Evolutionary conservation across 2,113 vertebrate species (phyloP).

Genomic region (Lycaon pictus): DNA sequence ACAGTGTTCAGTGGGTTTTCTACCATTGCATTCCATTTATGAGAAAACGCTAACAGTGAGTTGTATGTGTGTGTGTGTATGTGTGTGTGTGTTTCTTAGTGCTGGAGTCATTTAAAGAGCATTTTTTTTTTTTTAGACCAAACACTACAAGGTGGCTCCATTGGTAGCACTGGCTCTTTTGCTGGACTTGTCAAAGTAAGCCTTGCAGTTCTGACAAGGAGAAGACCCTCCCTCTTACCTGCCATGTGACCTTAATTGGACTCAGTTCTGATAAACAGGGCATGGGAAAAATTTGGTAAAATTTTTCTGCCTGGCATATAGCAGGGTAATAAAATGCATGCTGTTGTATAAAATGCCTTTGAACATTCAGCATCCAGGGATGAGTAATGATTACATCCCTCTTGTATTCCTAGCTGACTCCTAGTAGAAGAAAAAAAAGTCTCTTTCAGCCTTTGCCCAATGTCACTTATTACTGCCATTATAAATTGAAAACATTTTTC

Average conservation of each 20-base stretch:
- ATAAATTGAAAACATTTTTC: conserved; percentile 86
- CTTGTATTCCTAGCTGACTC: conserved; percentile 76
- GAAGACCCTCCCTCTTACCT: conserved; percentile 1
- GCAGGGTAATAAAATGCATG: conserved; percentile 70
- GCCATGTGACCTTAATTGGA: conserved; percentile 81
- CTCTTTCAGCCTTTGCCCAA: conserved; percentile 75
- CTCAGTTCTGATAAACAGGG: conserved; percentile 84
- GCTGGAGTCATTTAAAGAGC: background rate
- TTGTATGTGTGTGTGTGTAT: background rate
- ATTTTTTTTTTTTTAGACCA: background rate
- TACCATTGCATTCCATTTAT: background rate
- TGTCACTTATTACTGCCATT: conserved; percentile 80
- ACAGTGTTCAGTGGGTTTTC: background rate
- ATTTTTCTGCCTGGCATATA: conserved; percentile 62
- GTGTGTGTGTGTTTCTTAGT: background rate
- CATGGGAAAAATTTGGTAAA: conserved; percentile 62
- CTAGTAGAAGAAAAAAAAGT: conserved; percentile 56
- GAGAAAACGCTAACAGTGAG: conserved; percentile 18
- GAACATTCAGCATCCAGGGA: conserved; percentile 71
- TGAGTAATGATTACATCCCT: conserved; percentile 74
- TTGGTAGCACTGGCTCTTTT: background rate
- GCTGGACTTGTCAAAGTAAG: background rate
- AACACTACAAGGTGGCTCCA: background rate
- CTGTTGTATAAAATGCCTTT: conserved; percentile 75
- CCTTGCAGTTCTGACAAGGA: conserved; percentile 10